phyloP scores from a whole-genome alignment of 2,113 vertebrate species.

The Nibea albiflora region DNA sequence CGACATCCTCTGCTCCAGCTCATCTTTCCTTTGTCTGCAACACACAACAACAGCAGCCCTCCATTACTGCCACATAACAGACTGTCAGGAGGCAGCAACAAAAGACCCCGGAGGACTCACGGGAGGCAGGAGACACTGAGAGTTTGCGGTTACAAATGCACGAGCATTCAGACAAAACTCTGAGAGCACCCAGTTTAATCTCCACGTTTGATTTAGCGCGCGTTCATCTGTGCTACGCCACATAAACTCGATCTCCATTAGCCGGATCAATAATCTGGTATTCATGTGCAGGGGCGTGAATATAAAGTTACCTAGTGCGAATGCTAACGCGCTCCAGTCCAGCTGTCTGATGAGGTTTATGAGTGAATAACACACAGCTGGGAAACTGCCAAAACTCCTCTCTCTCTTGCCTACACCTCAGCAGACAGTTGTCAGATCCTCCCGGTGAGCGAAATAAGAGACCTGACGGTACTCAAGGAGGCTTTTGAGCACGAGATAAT shows the following conservation, averaged over 20 bases:
- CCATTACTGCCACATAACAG: conserved; percentile 2
- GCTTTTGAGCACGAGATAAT: not conserved
- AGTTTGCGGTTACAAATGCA: not conserved
- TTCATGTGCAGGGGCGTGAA: not conserved
- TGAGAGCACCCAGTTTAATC: not conserved
- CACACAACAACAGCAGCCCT: conserved; percentile 51
- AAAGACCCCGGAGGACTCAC: not conserved
- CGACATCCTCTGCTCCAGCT: conserved; percentile 97
- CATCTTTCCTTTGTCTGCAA: conserved; percentile 94
- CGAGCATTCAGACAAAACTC: not conserved
- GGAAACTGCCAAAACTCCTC: not conserved
- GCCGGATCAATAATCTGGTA: not conserved
- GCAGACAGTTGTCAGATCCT: not conserved
- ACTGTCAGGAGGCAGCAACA: conserved; percentile 8
- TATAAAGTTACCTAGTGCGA: not conserved
- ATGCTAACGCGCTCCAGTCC: not conserved
- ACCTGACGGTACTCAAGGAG: not conserved
- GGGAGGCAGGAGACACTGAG: not conserved
- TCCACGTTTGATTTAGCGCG: not conserved
- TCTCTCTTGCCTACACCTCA: not conserved
- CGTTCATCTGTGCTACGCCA: not conserved
- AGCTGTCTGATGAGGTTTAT: not conserved
- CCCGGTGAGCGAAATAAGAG: conserved; percentile 20
- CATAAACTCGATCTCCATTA: not conserved
- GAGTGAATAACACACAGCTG: not conserved